Evolutionary conservation across 2,113 vertebrate species (phyloP).

Genomic region (Entelurus aequoreus): DNA sequence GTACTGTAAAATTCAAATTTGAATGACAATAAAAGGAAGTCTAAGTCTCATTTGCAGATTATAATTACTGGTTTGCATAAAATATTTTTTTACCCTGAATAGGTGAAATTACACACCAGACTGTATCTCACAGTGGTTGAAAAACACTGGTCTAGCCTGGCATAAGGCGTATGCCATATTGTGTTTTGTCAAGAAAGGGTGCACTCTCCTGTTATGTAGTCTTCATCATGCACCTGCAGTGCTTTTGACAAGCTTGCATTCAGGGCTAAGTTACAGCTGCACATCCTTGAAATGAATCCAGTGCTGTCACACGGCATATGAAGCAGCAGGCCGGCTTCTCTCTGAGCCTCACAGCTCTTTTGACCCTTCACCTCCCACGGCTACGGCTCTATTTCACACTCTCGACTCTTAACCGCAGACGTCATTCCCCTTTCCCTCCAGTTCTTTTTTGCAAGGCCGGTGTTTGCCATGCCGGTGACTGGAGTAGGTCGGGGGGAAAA

Average conservation of each 20-base stretch:
- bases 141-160: too few species aligned
- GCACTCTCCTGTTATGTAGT: not conserved
- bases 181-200: not conserved
- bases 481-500: not conserved
- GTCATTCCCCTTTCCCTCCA: too few species aligned
- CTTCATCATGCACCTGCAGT: constrained; percentile 1
- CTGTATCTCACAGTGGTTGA: too few species aligned
- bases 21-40: too few species aligned
- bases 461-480: constrained; percentile 4
- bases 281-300: not conserved
- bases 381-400: not conserved
- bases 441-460: too few species aligned
- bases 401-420: too few species aligned
- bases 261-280: not conserved
- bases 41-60: too few species aligned
- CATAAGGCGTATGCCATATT: not conserved
- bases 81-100: too few species aligned
- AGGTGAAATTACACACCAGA: too few species aligned
- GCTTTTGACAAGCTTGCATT: constrained; percentile 1
- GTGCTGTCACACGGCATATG: not conserved
- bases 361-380: not conserved
- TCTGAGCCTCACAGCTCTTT: not conserved
- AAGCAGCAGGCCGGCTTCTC: not conserved
- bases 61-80: too few species aligned
- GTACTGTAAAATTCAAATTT: too few species aligned